A percentile compares a stretch with the other conserved stretches of the same genome.
These are phyloP conservation scores for Procambarus virginalis DNA, from an alignment of 1,140 invertebrate species.

Conservation along the genomic window DNA sequence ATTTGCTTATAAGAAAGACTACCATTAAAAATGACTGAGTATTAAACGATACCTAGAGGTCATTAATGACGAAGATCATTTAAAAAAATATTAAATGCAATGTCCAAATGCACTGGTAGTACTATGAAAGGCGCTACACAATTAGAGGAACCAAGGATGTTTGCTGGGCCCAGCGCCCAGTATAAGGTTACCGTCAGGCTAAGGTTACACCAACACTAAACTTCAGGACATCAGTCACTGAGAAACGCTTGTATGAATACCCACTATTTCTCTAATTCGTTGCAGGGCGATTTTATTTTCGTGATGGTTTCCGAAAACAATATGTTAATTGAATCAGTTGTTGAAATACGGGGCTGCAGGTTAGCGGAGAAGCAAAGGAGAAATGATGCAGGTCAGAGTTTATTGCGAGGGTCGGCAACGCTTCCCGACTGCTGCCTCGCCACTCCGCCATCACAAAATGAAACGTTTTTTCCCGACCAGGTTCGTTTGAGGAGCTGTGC, in stretches of 20 bases:
- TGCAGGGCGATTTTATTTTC: neutral
- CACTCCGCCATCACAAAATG: slow-evolving; percentile 18
- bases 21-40: neutral
- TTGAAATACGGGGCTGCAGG: too few species aligned
- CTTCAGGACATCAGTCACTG: slow-evolving; percentile 61
- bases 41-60: neutral
- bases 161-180: slow-evolving; percentile 55
- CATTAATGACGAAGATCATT: neutral
- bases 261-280: neutral
- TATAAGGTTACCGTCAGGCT: slow-evolving; percentile 39
- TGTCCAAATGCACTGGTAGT: neutral
- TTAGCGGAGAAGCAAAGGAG: too few species aligned
- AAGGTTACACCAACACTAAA: slow-evolving; percentile 49
- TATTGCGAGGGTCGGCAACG: slow-evolving; percentile 37
- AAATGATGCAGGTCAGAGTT: neutral
- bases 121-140: slow-evolving; percentile 56
- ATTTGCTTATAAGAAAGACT: slow-evolving; percentile 13
- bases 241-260: neutral
- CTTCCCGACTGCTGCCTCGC: slow-evolving; percentile 19
- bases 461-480: slow-evolving; percentile 16
- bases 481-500: neutral
- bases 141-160: slow-evolving; percentile 63
- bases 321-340: too few species aligned
- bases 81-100: slow-evolving; percentile 9
- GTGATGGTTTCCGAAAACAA: too few species aligned